These are phyloP conservation scores for Drosophila atripex DNA, from an alignment of 2,888 invertebrate genomes.

Conservation along the genomic window DNA sequence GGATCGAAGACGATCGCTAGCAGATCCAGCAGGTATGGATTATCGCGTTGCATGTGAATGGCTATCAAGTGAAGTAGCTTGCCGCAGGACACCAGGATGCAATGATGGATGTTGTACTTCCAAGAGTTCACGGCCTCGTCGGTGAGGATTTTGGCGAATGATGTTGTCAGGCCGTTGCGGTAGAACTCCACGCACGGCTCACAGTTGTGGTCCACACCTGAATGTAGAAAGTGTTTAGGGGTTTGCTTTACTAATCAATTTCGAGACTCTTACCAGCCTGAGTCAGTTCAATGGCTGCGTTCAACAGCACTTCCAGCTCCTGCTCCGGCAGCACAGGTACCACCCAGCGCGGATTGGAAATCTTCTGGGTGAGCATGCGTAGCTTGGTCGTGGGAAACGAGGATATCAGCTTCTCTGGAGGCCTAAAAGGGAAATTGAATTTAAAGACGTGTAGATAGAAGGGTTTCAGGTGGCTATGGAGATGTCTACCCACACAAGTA, in stretches of 20 bases:
- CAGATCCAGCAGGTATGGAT: constrained; percentile 95
- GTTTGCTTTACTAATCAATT: accelerated
- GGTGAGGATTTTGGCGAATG: constrained; percentile 97
- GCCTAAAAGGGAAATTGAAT: constrained; percentile 58
- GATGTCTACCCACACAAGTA: neutral
- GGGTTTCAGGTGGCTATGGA: neutral
- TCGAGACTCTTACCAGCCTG: constrained; percentile 87
- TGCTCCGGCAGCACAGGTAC: constrained; percentile 98
- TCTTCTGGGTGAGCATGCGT: constrained; percentile 96
- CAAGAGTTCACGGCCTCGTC: constrained; percentile 99
- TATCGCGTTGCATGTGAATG: constrained; percentile 94
- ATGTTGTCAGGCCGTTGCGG: constrained; percentile 95
- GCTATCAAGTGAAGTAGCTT: constrained; percentile 96
- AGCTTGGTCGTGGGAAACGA: constrained; percentile 94
- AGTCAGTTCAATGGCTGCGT: constrained; percentile 94
- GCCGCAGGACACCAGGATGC: constrained; percentile 96
- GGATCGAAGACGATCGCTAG: constrained; percentile 97
- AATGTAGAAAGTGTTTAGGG: neutral
- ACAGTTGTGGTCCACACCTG: constrained; percentile 94
- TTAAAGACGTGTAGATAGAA: neutral
- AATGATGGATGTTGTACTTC: constrained; percentile 98
- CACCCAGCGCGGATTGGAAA: constrained; percentile 97
- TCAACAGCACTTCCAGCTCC: constrained; percentile 95
- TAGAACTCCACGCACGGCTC: constrained; percentile 97
- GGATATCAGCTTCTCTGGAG: constrained; percentile 82